A percentile compares a stretch with the other conserved stretches of the same genome.
Evolutionary conservation across 2,797 vertebrate genomes (phyloP).

Genomic region (Falco cherrug): DNA sequence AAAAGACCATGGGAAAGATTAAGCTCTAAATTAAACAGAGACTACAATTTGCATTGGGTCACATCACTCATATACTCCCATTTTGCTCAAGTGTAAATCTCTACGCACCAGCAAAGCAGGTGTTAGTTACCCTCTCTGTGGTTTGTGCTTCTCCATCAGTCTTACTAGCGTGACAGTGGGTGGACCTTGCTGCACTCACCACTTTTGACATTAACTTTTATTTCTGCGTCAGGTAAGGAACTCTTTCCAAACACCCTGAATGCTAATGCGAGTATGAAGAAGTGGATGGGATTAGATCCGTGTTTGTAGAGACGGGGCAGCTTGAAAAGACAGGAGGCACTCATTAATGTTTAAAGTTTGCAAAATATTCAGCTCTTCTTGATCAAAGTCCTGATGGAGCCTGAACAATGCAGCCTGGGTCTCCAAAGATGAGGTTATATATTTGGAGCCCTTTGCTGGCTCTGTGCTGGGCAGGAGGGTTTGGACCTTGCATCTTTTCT

Average conservation of each 20-base stretch:
- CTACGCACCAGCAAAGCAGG: rapidly evolving
- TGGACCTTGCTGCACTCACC: not conserved
- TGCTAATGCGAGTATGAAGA: not conserved
- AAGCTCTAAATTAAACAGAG: not conserved
- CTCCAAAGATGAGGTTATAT: not conserved
- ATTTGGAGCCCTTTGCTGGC: not conserved
- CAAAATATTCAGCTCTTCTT: not conserved
- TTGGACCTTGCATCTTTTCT: not conserved
- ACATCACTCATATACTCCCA: rapidly evolving
- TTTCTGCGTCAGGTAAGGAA: not conserved
- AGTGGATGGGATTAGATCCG: rapidly evolving
- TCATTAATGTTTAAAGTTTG: not conserved
- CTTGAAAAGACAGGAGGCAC: not conserved
- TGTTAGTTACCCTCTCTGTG: not conserved
- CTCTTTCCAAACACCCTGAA: not conserved
- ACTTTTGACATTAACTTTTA: not conserved
- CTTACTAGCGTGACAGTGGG: rapidly evolving
- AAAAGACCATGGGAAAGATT: not conserved
- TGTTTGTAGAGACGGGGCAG: not conserved
- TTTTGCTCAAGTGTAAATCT: not conserved
- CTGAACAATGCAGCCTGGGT: not conserved
- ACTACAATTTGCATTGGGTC: not conserved
- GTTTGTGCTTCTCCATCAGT: not conserved
- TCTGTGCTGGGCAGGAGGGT: not conserved
- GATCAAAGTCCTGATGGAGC: not conserved